Percentiles rank a stretch among this genome's conserved stretches.
Conservation (phyloP, 2,113 vertebrate species). For the Macrotus californicus region DNA sequence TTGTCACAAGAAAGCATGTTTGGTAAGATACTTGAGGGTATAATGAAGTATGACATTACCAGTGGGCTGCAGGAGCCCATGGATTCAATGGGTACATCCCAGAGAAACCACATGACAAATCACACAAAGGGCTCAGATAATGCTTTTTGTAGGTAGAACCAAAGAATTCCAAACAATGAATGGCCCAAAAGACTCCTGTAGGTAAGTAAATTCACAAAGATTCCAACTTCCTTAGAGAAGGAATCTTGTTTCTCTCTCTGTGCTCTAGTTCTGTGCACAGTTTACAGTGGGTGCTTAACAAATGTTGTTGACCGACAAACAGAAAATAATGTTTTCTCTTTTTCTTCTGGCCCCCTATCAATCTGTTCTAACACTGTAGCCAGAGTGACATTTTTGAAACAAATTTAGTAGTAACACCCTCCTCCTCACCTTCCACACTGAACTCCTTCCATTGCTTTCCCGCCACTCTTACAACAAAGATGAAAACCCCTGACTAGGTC, state of each 20-base stretch:
- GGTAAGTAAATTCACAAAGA: background rate
- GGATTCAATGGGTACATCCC: background rate
- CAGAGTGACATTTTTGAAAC: background rate
- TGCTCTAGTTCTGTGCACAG: background rate
- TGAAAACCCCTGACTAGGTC: background rate
- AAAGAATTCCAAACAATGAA: background rate
- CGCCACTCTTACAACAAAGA: background rate
- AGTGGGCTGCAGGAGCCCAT: background rate
- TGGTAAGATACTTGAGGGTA: background rate
- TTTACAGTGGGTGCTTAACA: conserved; percentile 12
- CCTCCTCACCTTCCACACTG: background rate
- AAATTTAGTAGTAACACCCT: background rate
- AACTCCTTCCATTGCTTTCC: background rate
- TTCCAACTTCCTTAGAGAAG: background rate
- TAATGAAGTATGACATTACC: background rate
- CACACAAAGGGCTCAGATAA: background rate
- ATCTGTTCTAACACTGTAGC: background rate
- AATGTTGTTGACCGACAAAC: conserved; percentile 45
- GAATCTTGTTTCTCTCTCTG: background rate
- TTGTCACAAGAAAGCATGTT: background rate
- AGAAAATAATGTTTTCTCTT: conserved; percentile 33
- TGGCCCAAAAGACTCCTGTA: background rate
- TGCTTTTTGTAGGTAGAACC: background rate
- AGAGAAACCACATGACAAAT: background rate
- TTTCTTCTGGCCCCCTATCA: background rate